These are phyloP conservation scores for Lutjanus erythropterus DNA, from an alignment of 2,113 vertebrate species.

Conservation along the genomic window DNA sequence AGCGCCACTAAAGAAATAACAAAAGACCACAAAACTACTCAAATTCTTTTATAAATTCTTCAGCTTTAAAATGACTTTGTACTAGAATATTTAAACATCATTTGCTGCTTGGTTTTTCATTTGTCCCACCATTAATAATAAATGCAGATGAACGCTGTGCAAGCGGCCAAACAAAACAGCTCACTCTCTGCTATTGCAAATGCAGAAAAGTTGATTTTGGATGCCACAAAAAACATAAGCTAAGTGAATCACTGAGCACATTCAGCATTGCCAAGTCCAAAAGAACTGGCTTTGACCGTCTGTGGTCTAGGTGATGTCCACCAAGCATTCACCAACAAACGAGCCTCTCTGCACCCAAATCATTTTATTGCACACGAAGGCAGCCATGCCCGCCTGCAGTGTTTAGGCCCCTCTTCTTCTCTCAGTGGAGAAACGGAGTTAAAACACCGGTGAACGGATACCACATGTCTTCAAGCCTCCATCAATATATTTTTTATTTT, in stretches of 20 bases:
- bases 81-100: not conserved
- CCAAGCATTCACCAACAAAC: constrained; percentile 74
- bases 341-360: constrained; percentile 77
- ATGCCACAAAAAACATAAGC: constrained; percentile 10
- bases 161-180: constrained; percentile 32
- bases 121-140: not conserved
- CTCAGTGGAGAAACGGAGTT: constrained; percentile 20
- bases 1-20: constrained; percentile 16
- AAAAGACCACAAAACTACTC: not conserved
- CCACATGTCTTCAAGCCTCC: constrained; percentile 17
- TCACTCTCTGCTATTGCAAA: not conserved
- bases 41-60: not conserved
- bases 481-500: constrained; percentile 6
- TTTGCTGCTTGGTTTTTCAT: constrained; percentile 2
- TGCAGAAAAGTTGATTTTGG: constrained; percentile 17
- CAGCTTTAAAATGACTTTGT: not conserved
- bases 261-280: constrained; percentile 83
- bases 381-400: constrained; percentile 69
- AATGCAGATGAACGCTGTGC: not conserved
- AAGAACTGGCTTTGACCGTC: constrained; percentile 85
- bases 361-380: constrained; percentile 80
- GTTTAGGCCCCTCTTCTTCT: constrained; percentile 17
- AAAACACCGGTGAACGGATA: constrained; percentile 44
- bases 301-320: constrained; percentile 75
- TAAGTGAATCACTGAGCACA: constrained; percentile 21